Percentiles rank a stretch among this genome's conserved stretches.
These are phyloP conservation scores for Empidonax traillii DNA, from an alignment of 2,113 vertebrate genomes.

Conservation along the genomic window DNA sequence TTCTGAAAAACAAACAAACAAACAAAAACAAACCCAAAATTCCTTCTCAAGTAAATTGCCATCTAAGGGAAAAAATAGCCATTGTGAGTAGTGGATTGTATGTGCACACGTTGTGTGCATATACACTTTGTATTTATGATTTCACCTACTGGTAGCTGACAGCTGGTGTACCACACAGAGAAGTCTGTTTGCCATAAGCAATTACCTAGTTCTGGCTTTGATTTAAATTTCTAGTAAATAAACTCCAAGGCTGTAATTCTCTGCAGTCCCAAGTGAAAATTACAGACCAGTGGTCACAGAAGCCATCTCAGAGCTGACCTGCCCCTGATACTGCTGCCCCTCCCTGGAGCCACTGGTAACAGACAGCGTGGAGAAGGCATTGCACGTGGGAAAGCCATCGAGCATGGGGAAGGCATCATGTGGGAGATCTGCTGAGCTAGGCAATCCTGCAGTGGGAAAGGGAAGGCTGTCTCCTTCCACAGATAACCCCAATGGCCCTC, in stretches of 20 bases:
- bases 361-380: fast-evolving
- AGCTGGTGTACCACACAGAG: background rate
- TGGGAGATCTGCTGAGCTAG: background rate
- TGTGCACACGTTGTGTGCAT: background rate
- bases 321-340: background rate
- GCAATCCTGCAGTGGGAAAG: background rate
- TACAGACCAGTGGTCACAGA: background rate
- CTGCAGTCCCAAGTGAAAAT: background rate
- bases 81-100: background rate
- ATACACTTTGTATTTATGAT: background rate
- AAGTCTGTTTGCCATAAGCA: background rate
- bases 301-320: background rate
- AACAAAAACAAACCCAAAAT: background rate
- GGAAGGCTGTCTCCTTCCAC: background rate
- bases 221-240: constrained; percentile 5
- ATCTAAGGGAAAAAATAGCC: background rate
- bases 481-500: background rate
- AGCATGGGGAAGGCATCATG: fast-evolving
- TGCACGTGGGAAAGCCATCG: fast-evolving
- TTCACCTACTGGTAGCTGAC: background rate
- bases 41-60: background rate
- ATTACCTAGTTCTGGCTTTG: background rate
- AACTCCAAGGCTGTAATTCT: constrained; percentile 23
- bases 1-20: background rate
- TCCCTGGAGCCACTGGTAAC: background rate